Percentiles rank a stretch among this genome's conserved stretches.
phyloP scores from a whole-genome alignment of 1,140 invertebrate genomes.

The Macrocentrus cingulum region DNA sequence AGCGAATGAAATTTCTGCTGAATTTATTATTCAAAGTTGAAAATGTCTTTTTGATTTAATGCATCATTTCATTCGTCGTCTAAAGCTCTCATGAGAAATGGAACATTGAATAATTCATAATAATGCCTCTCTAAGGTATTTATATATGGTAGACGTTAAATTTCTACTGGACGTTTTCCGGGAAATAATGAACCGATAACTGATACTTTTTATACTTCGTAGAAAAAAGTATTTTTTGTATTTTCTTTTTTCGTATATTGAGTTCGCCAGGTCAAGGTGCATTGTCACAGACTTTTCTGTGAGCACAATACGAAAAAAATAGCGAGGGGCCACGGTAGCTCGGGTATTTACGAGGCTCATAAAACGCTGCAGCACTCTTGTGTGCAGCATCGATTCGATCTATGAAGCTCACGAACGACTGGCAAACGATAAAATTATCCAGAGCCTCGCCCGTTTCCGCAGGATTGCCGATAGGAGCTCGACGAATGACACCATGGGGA shows the following conservation, averaged over 20 bases:
- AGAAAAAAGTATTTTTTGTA: too few species aligned
- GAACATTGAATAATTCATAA: slow-evolving; percentile 22
- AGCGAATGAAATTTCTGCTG: too few species aligned
- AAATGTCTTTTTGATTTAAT: slow-evolving; percentile 18
- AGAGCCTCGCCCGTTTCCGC: slow-evolving; percentile 9
- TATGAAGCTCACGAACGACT: neutral
- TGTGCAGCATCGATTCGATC: slow-evolving; percentile 2
- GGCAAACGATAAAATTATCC: slow-evolving; percentile 19
- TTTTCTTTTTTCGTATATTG: too few species aligned
- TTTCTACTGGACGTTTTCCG: neutral
- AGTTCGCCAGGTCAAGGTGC: slow-evolving; percentile 5
- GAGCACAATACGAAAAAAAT: neutral
- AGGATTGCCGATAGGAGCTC: slow-evolving; percentile 18
- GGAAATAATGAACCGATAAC: slow-evolving; percentile 10
- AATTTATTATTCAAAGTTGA: slow-evolving; percentile 2
- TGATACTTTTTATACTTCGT: too few species aligned
- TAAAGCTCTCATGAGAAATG: slow-evolving; percentile 1
- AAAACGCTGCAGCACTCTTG: slow-evolving; percentile 11
- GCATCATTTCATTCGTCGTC: slow-evolving; percentile 10
- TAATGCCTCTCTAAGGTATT: neutral
- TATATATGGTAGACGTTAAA: neutral
- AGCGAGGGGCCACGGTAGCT: slow-evolving; percentile 3
- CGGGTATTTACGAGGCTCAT: slow-evolving; percentile 23
- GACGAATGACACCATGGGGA: slow-evolving; percentile 17
- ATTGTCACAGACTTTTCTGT: slow-evolving; percentile 11